Evolutionary conservation across 1,140 invertebrate genomes (phyloP), one percentile per base, ranked within the genome.

Genomic region (Drosophila watanabei): DNA sequence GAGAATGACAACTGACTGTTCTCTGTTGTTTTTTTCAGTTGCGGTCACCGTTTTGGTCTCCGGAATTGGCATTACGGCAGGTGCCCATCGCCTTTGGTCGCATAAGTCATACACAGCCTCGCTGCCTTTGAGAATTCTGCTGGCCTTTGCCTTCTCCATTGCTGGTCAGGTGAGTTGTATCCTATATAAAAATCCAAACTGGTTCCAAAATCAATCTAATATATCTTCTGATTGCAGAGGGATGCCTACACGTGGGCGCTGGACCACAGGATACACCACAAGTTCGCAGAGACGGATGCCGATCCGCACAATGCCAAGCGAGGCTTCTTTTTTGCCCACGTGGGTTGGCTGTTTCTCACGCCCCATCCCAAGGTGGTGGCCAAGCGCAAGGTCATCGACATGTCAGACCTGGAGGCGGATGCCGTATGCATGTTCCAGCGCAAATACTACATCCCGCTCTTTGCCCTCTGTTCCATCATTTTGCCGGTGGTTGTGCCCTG

Each of bases 341-440:
- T 97, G 0, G 97, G 97, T 0, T 97, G 97, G 97, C 93, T 97
- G 2, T 95, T 97, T 13, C 94, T 96, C 0, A 97, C 96, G 0
- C 96, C 97, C 0, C 97, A 97, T 92, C 97, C 97, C 0, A 95
- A 95, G 11, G 97, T 99, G 0, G 96, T 96, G 11, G 94, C 95
- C 48, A 97, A 97, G 90, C 95, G 98, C 18, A 95, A 95, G 60
- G 94, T 94, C 9, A 95, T 99, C 0, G 96, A 97, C 80, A 95
- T 98, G 93, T 96, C 95, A 13, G 98, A 99, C 93, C 94, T 99
- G 43, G 94, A 96, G 75, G 95, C 94, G 11, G 98, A 99, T 93
- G 95, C 96, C 0, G 96, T 99, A 13, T 95, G 98, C 45, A 96
- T 96, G 94, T 97, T 97, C 94, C 98, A 99, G 88, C 96, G 96